Evolutionary conservation across 2,797 vertebrate species (phyloP).

Genomic region (Varecia variegata): DNA sequence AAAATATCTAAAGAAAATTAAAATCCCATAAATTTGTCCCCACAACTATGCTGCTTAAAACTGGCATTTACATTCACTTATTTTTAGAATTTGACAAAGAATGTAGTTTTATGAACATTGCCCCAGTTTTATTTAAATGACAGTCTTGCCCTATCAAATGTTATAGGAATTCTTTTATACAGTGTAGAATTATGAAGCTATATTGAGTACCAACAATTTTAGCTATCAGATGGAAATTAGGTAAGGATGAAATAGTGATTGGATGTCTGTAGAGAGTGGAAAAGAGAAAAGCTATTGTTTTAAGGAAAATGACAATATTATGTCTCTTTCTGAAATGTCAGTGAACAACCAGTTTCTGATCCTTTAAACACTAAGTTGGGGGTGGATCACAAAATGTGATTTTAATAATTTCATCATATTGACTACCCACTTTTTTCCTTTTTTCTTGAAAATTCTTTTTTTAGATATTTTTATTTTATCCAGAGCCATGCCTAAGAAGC

Average conservation of each 20-base stretch:
- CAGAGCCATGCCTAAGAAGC: too few relatives aligned
- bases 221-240: neutral
- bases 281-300: neutral
- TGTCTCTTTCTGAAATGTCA: neutral
- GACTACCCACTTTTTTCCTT: neutral
- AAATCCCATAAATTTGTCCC: neutral
- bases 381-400: neutral
- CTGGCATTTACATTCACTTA: neutral
- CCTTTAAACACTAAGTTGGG: neutral
- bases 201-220: neutral
- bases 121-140: neutral
- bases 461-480: too few relatives aligned
- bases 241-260: neutral
- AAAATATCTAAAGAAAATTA: slow-evolving; percentile 34
- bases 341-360: neutral
- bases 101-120: neutral
- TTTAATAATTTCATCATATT: neutral
- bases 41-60: neutral
- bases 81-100: slow-evolving; percentile 21
- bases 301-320: neutral
- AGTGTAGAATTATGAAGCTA: neutral
- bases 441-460: too few relatives aligned
- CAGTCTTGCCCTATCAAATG: neutral
- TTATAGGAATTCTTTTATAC: neutral
- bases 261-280: neutral